These are phyloP conservation scores for Chaetodon auriga DNA, from an alignment of 2,113 vertebrate genomes.

Conservation along the genomic window DNA sequence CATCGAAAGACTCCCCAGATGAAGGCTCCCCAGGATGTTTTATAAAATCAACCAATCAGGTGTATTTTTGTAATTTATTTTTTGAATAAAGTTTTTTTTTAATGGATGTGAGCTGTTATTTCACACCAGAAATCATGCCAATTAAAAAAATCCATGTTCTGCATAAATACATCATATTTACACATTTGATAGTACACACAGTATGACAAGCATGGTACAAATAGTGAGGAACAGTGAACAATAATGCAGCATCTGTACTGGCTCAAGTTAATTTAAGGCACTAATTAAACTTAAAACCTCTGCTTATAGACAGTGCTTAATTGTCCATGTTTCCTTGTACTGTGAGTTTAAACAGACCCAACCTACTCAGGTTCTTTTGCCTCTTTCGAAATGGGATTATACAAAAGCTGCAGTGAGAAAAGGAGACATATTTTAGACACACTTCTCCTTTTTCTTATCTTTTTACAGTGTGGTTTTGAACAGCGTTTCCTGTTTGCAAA, in stretches of 20 bases:
- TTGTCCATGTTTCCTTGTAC: not conserved
- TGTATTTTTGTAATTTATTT: constrained; percentile 33
- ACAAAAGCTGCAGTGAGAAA: constrained; percentile 46
- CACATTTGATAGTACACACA: not conserved
- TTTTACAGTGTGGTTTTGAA: not conserved
- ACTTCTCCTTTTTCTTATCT: not conserved
- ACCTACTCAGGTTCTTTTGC: constrained; percentile 18
- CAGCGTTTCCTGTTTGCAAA: not conserved
- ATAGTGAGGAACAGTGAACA: not conserved
- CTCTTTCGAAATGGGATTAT: constrained; percentile 33
- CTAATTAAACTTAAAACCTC: not conserved
- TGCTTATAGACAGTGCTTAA: not conserved
- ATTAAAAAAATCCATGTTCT: not conserved
- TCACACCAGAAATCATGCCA: not conserved
- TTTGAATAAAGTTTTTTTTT: constrained; percentile 42
- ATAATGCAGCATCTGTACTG: not conserved
- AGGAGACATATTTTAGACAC: not conserved
- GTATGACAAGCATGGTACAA: not conserved
- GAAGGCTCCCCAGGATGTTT: constrained; percentile 78
- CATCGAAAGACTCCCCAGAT: constrained; percentile 76
- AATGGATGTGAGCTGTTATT: constrained; percentile 15
- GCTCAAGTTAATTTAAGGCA: not conserved
- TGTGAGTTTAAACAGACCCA: not conserved
- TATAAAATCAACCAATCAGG: constrained; percentile 17
- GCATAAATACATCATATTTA: not conserved